Percentiles rank a stretch among this genome's conserved stretches.
These are phyloP conservation scores for Leptinotarsa tumamoca DNA, from an alignment of 2,888 invertebrate species.

Conservation along the genomic window DNA sequence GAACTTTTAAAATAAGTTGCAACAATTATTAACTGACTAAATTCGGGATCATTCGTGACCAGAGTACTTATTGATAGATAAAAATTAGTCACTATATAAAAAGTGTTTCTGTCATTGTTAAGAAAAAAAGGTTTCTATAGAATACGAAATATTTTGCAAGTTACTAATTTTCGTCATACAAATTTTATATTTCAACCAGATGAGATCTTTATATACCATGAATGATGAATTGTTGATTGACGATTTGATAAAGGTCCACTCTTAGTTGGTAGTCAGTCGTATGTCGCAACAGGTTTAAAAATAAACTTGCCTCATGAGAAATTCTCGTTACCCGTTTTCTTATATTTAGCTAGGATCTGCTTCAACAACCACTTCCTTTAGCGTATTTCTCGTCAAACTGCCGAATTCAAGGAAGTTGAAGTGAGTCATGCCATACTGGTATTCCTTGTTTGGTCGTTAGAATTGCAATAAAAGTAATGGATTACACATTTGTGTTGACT, in stretches of 20 bases:
- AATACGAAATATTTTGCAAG: not conserved
- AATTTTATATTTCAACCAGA: slow-evolving; percentile 5
- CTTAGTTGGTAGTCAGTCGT: not conserved
- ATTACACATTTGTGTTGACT: not conserved
- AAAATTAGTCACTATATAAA: too few species aligned
- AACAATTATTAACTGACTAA: too few species aligned
- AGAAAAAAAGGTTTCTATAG: too few species aligned
- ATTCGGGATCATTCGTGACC: not conserved
- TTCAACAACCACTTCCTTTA: slow-evolving; percentile 16
- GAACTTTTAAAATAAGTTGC: too few species aligned
- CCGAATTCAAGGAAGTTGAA: slow-evolving; percentile 15
- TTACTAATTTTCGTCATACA: not conserved
- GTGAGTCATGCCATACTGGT: not conserved
- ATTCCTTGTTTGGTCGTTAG: slow-evolving; percentile 14
- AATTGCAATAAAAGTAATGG: not conserved
- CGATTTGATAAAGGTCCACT: slow-evolving; percentile 2
- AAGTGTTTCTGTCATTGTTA: too few species aligned
- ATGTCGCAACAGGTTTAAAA: slow-evolving; percentile 21
- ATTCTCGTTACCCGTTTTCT: slow-evolving; percentile 8
- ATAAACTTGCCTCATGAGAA: slow-evolving; percentile 23
- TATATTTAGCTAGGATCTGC: slow-evolving; percentile 13
- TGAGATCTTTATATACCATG: slow-evolving; percentile 5
- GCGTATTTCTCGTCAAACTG: slow-evolving; percentile 7
- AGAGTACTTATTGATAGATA: too few species aligned
- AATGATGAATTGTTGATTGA: slow-evolving; percentile 11